Percentiles rank a stretch among this genome's conserved stretches.
phyloP scores from a whole-genome alignment of 2,113 vertebrate species.

The Syngnathus typhle region DNA sequence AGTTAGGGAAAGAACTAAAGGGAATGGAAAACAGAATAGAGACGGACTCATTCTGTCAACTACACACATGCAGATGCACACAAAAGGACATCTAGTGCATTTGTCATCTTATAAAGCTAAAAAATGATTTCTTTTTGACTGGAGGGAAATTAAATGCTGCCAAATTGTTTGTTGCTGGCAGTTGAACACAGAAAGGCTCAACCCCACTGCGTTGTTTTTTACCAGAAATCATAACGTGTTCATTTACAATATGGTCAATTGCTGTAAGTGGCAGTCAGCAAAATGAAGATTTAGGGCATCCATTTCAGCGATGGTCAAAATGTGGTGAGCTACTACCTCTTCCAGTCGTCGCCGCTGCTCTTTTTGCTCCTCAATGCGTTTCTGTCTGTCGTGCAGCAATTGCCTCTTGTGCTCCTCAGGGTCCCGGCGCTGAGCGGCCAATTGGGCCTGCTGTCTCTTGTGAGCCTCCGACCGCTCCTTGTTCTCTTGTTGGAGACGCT shows the following conservation, averaged over 20 bases:
- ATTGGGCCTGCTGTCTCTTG: constrained; percentile 80
- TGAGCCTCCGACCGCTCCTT: constrained; percentile 83
- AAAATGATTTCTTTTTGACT: constrained; percentile 13
- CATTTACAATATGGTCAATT: neutral
- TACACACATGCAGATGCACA: neutral
- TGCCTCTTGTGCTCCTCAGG: constrained; percentile 88
- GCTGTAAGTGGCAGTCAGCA: neutral
- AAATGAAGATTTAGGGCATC: neutral
- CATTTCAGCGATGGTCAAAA: neutral
- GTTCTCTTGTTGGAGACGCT: constrained; percentile 88
- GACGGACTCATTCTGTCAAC: constrained; percentile 29
- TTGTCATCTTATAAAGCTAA: constrained; percentile 8
- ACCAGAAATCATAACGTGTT: neutral
- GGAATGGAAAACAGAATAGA: constrained; percentile 17
- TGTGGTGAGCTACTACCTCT: constrained; percentile 74
- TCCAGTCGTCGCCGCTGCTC: constrained; percentile 83
- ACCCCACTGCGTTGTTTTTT: neutral
- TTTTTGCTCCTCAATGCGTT: constrained; percentile 88
- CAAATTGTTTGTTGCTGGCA: constrained; percentile 12
- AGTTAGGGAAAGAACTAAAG: constrained; percentile 1
- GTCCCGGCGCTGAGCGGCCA: constrained; percentile 80
- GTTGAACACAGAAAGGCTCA: neutral
- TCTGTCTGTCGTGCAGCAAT: constrained; percentile 84
- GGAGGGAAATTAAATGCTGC: constrained; percentile 11
- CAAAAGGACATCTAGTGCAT: constrained; percentile 18